phyloP scores from a whole-genome alignment of 2,797 vertebrate genomes.

The Diglossa cyanea region DNA sequence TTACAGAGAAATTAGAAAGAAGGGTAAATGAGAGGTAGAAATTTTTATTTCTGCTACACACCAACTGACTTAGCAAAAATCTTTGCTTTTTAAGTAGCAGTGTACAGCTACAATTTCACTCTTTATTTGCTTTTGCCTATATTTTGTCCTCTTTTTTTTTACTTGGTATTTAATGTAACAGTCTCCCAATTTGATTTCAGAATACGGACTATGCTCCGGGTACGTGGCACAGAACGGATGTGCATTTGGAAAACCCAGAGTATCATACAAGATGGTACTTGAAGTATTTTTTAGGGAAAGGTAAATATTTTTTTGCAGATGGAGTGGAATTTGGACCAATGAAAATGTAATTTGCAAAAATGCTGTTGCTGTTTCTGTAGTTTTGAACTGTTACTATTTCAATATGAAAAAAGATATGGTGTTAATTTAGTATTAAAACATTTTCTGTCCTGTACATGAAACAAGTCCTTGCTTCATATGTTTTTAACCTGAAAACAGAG shows the following conservation, averaged over 20 bases:
- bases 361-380: neutral
- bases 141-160: neutral
- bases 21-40: neutral
- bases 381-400: neutral
- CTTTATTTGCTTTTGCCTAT: neutral
- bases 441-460: neutral
- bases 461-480: neutral
- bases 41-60: neutral
- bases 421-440: neutral
- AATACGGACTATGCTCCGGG: slow-evolving; percentile 84
- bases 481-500: neutral
- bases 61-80: neutral
- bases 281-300: slow-evolving; percentile 99
- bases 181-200: slow-evolving; percentile 73
- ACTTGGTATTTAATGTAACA: neutral
- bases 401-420: neutral
- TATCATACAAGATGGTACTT: slow-evolving; percentile 99
- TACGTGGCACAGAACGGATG: slow-evolving; percentile 96
- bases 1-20: neutral
- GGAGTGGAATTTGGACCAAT: neutral
- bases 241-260: slow-evolving; percentile 98
- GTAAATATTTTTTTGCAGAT: slow-evolving; percentile 71
- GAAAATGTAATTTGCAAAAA: neutral
- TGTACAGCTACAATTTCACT: neutral
- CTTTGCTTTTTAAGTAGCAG: neutral